Conservation (phyloP, 1,140 invertebrate species). For the Spodoptera frugiperda region DNA sequence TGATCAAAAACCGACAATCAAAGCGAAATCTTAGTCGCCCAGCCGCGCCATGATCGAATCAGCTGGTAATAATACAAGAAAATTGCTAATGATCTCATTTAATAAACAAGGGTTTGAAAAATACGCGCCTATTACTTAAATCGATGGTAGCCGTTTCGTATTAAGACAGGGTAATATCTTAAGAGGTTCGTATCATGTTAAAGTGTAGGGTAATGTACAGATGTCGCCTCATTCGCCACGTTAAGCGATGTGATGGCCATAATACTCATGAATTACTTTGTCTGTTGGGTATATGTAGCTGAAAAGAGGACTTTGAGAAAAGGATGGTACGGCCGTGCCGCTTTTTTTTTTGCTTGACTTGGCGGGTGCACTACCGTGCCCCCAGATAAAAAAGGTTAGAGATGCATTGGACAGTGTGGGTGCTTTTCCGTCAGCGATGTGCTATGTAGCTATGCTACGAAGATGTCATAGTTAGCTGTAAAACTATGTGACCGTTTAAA, state of each 20-base stretch:
- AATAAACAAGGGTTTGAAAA: conserved; percentile 62
- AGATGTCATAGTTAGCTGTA: too few species aligned
- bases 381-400: too few species aligned
- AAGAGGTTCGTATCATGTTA: not conserved
- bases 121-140: conserved; percentile 48
- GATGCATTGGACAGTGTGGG: too few species aligned
- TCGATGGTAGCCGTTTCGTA: conserved; percentile 37
- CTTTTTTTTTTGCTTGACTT: too few species aligned
- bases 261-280: too few species aligned
- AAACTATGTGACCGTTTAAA: too few species aligned
- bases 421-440: too few species aligned
- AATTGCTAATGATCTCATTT: conserved; percentile 63
- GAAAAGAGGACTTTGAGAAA: too few species aligned
- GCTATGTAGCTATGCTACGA: too few species aligned
- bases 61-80: conserved; percentile 58
- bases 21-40: conserved; percentile 53
- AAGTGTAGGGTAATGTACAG: conserved; percentile 1
- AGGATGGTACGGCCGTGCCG: too few species aligned
- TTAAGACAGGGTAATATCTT: conserved; percentile 22
- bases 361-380: too few species aligned
- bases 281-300: too few species aligned
- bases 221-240: conserved; percentile 3
- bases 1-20: not conserved
- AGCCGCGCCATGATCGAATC: conserved; percentile 46
- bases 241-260: not conserved